phyloP scores from a whole-genome alignment of 1,140 invertebrate species.

The Protaetia brevitarsis region DNA sequence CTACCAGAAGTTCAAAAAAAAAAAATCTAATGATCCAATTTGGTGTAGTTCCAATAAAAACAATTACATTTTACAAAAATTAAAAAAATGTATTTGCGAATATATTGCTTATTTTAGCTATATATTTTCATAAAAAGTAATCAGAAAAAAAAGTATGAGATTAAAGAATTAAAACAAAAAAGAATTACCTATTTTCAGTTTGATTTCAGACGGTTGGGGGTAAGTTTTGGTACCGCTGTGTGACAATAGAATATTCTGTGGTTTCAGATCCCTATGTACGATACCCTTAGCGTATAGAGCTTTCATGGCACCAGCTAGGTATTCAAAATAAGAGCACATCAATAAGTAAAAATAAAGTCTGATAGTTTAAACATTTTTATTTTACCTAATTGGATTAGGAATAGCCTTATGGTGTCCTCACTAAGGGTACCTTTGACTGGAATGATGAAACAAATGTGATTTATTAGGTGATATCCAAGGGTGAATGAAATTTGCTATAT shows the following conservation, averaged over 20 bases:
- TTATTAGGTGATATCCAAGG: too few species aligned
- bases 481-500: too few species aligned
- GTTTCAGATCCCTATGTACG: conserved; percentile 98
- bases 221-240: conserved; percentile 72
- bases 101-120: too few species aligned
- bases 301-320: conserved; percentile 91
- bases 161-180: neutral
- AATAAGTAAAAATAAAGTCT: neutral
- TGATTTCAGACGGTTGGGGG: conserved; percentile 87
- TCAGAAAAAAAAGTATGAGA: neutral
- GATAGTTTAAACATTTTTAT: conserved; percentile 24
- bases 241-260: conserved; percentile 93
- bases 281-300: conserved; percentile 95
- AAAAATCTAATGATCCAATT: too few species aligned
- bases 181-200: conserved; percentile 84
- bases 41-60: too few species aligned
- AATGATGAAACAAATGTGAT: conserved; percentile 37
- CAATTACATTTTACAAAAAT: too few species aligned
- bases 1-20: too few species aligned
- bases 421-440: conserved; percentile 86
- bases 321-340: conserved; percentile 16
- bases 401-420: conserved; percentile 94
- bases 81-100: too few species aligned
- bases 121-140: too few species aligned
- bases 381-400: conserved; percentile 89